Evolutionary conservation across 2,113 vertebrate species (phyloP).

Genomic region (Seriola rivoliana): DNA sequence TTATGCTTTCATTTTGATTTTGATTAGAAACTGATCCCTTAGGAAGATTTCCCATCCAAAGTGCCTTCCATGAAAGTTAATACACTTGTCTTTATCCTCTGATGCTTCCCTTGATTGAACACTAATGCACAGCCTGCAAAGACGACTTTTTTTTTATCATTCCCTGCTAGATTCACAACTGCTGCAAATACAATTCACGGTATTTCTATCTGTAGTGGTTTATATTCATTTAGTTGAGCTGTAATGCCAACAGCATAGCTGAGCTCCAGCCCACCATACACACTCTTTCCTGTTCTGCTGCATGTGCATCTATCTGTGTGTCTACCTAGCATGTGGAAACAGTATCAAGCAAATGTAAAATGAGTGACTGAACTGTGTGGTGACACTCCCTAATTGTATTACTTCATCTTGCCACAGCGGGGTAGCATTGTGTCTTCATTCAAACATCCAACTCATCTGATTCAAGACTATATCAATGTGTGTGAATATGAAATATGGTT

Average conservation of each 20-base stretch:
- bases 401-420: conserved; percentile 58
- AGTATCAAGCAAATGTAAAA: not conserved
- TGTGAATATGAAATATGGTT: not conserved
- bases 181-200: not conserved
- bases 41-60: conserved; percentile 51
- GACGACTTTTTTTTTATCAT: not conserved
- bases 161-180: not conserved
- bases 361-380: conserved; percentile 4
- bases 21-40: conserved; percentile 1
- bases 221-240: not conserved
- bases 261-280: not conserved
- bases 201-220: not conserved
- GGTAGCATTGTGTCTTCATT: conserved; percentile 61
- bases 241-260: not conserved
- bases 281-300: not conserved
- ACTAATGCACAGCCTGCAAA: conserved; percentile 11
- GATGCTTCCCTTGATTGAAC: conserved; percentile 25
- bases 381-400: conserved; percentile 23
- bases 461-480: not conserved
- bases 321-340: not conserved
- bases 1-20: not conserved
- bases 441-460: not conserved
- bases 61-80: conserved; percentile 74
- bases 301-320: not conserved
- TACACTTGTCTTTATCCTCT: conserved; percentile 16